Base-by-base conservation (phyloP, 2,113 vertebrate species). In the Sturnira hondurensis region DNA sequence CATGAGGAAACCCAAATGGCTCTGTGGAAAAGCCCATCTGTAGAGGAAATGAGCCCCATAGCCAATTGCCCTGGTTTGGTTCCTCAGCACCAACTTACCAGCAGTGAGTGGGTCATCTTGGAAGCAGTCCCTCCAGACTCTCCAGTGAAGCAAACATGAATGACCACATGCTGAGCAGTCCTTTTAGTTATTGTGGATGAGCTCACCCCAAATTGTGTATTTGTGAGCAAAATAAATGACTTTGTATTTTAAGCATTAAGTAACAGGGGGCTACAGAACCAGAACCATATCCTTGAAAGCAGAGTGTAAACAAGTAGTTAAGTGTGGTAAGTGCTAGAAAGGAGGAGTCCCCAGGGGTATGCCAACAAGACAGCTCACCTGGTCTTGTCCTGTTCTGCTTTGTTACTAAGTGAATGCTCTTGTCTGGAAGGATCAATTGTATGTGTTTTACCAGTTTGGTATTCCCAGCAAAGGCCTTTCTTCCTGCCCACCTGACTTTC, bases 121-220 rank as follows among this genome's bases (percentile, higher is more conserved):
- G 70, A 81, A 61, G 43, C 0, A 11, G 61, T 12, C 0, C 12
- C 6, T 24, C 5, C 2, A 4, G 3, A 13, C 26, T 17, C 54
- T 7, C 36, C 22, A 50, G 14, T 4, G 33, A 15, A 24, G 26
- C 5, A 54, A 17, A 38, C 54, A 10, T 31, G 36, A 1, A 11
- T 9, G 14, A 31, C 14, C 22, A 13, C 2, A 3, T 1, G 38
- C 11, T 4, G 22, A 17, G 4, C 22, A 70, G 38, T 13, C 16
- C 16, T 3, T 14, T 7, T 14, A 7, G 15, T 9, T 36, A 2
- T 0, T 47, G n/a, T 26, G 36, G 47, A 16, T 28, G 3, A 54
- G 31, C 9, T 47, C 70, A 36, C 65, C 58, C 52, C 67, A 33
- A 63, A 54, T 6, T 24, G 31, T 15, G 2, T 67, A 47, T 31